These are phyloP conservation scores for Sthenelais limicola DNA, from an alignment of 2,888 invertebrate genomes.

Conservation along the genomic window DNA sequence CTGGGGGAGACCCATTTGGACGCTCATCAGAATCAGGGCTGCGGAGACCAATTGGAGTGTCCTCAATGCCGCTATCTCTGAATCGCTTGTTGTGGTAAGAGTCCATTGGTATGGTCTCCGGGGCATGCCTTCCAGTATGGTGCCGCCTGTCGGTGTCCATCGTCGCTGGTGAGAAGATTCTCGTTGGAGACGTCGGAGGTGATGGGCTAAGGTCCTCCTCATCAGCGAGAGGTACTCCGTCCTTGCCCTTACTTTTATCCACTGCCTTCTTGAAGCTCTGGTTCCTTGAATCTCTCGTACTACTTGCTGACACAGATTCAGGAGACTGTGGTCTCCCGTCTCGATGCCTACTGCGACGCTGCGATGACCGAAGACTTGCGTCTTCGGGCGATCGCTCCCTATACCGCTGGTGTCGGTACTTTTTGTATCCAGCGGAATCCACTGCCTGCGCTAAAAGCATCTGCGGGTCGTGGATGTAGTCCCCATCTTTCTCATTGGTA, in stretches of 20 bases:
- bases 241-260: neutral
- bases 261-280: constrained; percentile 41
- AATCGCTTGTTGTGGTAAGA: constrained; percentile 35
- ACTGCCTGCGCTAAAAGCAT: constrained; percentile 57
- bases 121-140: neutral
- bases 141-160: neutral
- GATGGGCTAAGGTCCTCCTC: constrained; percentile 48
- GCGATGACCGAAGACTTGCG: neutral
- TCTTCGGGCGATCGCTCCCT: neutral
- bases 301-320: constrained; percentile 22
- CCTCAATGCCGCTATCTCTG: constrained; percentile 23
- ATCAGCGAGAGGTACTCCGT: constrained; percentile 46
- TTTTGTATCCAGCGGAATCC: constrained; percentile 18
- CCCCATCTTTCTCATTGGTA: constrained; percentile 54
- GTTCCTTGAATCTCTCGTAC: constrained; percentile 24
- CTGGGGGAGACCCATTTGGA: constrained; percentile 37
- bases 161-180: constrained; percentile 20
- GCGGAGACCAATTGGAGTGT: constrained; percentile 11
- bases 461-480: constrained; percentile 55
- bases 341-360: neutral
- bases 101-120: constrained; percentile 47
- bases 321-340: constrained; percentile 11
- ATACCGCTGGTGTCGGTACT: neutral
- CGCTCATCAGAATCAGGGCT: constrained; percentile 26
- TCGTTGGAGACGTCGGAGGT: constrained; percentile 26